A percentile compares a stretch with the other conserved stretches of the same genome.
Conservation (phyloP, 1,140 invertebrate species). For the Reticulitermes speratus region DNA sequence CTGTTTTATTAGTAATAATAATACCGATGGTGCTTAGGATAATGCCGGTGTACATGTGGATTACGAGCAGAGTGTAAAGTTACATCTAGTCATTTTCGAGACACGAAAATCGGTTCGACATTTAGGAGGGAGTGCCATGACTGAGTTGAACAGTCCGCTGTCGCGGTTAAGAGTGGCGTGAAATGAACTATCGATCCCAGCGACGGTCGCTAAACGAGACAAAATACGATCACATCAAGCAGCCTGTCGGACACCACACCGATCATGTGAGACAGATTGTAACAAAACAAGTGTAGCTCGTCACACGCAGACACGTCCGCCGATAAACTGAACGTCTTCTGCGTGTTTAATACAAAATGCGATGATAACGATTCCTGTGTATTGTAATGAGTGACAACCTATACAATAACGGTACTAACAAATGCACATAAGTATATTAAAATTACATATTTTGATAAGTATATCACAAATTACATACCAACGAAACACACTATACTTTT, state of each 20-base stretch:
- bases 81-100: neutral
- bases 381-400: no score
- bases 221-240: neutral
- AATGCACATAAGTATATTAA: no score
- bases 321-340: no score
- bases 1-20: no score
- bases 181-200: neutral
- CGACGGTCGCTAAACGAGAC: slow-evolving; percentile 1
- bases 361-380: no score
- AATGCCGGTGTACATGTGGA: no score
- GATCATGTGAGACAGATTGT: neutral
- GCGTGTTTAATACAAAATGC: no score
- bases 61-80: neutral
- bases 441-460: no score
- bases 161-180: neutral
- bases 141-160: neutral
- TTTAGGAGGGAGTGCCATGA: neutral
- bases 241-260: neutral
- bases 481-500: no score
- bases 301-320: neutral
- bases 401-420: no score
- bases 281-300: neutral
- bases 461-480: no score
- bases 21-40: no score
- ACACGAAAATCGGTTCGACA: neutral